phyloP scores from a whole-genome alignment of 2,113 vertebrate genomes.

The Carettochelys insculpta region DNA sequence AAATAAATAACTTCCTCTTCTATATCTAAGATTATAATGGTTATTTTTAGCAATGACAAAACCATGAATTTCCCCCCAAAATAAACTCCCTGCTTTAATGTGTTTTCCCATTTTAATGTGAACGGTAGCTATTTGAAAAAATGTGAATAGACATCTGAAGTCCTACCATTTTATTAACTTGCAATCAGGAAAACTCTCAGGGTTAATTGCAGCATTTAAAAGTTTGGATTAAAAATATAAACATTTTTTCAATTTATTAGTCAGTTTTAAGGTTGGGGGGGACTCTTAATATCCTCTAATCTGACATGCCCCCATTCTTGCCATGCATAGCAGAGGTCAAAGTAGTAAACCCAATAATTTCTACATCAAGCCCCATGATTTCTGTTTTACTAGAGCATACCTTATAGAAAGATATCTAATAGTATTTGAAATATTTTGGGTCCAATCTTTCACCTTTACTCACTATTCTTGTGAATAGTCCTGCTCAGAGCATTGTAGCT shows the following conservation, averaged over 20 bases:
- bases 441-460: not conserved
- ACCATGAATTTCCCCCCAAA: conserved; percentile 9
- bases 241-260: not conserved
- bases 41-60: not conserved
- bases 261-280: not conserved
- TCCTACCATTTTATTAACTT: not conserved
- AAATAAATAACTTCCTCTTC: not conserved
- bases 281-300: not conserved
- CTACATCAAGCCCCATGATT: not conserved
- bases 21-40: conserved; percentile 33
- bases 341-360: not conserved
- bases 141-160: conserved; percentile 17
- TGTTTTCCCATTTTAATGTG: conserved; percentile 29
- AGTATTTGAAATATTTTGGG: conserved; percentile 9
- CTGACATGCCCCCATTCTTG: not conserved
- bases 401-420: not conserved
- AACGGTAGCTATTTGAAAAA: conserved; percentile 20
- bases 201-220: not conserved
- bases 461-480: not conserved
- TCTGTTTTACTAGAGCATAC: not conserved
- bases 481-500: not conserved
- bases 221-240: not conserved
- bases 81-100: conserved; percentile 40
- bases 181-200: not conserved
- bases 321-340: not conserved